phyloP scores from a whole-genome alignment of 2,888 invertebrate species.

The Heteropelma amictum region DNA sequence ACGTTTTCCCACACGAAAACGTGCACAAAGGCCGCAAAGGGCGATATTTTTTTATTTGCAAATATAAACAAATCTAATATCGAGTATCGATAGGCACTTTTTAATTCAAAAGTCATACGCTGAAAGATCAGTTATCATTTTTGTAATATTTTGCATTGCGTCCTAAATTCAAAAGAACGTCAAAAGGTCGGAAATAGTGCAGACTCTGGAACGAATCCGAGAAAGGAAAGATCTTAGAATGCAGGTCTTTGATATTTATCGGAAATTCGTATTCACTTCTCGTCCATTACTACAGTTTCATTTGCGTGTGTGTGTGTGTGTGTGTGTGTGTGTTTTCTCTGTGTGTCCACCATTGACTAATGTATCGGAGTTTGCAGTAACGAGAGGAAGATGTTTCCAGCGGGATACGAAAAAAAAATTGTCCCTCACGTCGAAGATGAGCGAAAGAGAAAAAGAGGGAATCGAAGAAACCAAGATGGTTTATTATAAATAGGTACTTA shows the following conservation, averaged over 20 bases:
- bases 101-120: too few species aligned
- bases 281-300: not conserved
- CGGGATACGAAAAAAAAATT: conserved; percentile 54
- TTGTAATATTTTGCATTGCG: too few species aligned
- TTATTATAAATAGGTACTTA: conserved; percentile 70
- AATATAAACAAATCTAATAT: too few species aligned
- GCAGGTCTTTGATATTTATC: too few species aligned
- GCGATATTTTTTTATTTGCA: too few species aligned
- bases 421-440: conserved; percentile 46
- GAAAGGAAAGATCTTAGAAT: too few species aligned
- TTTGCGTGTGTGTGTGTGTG: not conserved
- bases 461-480: conserved; percentile 23
- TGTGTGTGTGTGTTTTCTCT: not conserved
- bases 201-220: too few species aligned
- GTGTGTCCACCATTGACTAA: conserved; percentile 70
- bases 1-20: not conserved
- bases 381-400: conserved; percentile 49
- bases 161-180: too few species aligned
- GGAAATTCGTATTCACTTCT: not conserved
- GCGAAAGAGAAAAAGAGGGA: not conserved
- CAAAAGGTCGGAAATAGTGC: too few species aligned
- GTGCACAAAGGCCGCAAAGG: not conserved
- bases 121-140: too few species aligned
- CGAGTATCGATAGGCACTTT: too few species aligned
- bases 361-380: conserved; percentile 65